These are phyloP conservation scores for Ctenopoma multispine DNA, from an alignment of 2,797 vertebrate genomes.

Conservation along the genomic window DNA sequence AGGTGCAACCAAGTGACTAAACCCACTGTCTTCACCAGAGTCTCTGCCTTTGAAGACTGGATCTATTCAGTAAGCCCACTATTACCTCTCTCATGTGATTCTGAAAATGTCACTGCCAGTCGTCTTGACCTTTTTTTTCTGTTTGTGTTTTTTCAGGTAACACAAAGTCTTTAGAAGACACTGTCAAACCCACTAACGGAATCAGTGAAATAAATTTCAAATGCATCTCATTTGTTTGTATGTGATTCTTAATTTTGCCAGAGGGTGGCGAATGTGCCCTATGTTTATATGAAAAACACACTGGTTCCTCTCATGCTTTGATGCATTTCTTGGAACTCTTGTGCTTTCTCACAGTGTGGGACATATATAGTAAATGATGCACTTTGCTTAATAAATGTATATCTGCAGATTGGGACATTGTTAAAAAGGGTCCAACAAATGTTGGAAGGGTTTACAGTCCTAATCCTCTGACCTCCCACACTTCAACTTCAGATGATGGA, in stretches of 20 bases:
- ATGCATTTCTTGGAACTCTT: slow-evolving; percentile 16
- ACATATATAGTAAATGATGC: background rate
- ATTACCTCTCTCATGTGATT: slow-evolving; percentile 1
- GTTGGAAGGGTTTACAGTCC: slow-evolving; percentile 5
- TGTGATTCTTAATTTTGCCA: slow-evolving; percentile 57
- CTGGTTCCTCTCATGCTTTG: background rate
- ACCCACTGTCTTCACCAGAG: slow-evolving; percentile 81
- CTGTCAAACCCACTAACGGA: background rate
- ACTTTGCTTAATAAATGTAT: background rate
- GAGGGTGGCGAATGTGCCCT: slow-evolving; percentile 34
- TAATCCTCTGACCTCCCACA: slow-evolving; percentile 30
- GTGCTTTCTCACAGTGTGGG: slow-evolving; percentile 16
- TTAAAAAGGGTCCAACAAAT: slow-evolving; percentile 20
- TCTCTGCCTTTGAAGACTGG: slow-evolving; percentile 75
- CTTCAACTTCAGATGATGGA: slow-evolving; percentile 23
- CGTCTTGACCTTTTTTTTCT: background rate
- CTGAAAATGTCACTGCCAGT: background rate
- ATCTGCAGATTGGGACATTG: background rate
- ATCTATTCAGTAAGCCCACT: slow-evolving; percentile 65
- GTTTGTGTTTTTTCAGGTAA: slow-evolving; percentile 40
- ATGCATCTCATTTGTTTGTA: background rate
- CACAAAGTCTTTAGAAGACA: background rate
- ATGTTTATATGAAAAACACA: slow-evolving; percentile 2
- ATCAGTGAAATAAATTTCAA: slow-evolving; percentile 46
- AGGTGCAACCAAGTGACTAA: slow-evolving; percentile 73